phyloP scores from a whole-genome alignment of 2,888 invertebrate species.

The Sinotaia quadrata region DNA sequence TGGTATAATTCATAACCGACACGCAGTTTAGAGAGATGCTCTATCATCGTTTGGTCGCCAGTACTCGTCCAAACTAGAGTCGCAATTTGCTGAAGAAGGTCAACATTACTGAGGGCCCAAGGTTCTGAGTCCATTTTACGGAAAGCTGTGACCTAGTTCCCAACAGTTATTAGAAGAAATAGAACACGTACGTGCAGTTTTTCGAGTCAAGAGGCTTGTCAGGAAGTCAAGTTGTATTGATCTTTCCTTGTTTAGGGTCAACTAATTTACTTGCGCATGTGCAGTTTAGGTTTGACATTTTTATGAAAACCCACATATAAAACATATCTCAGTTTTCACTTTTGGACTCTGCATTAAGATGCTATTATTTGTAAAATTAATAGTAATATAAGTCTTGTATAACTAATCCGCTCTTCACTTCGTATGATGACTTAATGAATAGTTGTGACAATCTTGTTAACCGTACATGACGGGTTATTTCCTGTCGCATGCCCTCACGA shows the following conservation, averaged over 20 bases:
- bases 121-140: constrained; percentile 35
- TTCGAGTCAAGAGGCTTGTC: neutral
- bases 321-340: too few relatives aligned
- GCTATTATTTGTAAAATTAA: neutral
- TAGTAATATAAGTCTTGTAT: neutral
- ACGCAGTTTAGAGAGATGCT: constrained; percentile 46
- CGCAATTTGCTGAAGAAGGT: constrained; percentile 51
- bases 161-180: neutral
- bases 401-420: neutral
- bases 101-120: constrained; percentile 43
- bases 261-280: constrained; percentile 21
- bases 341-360: too few relatives aligned
- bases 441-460: neutral
- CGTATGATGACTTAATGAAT: neutral
- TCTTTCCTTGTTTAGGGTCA: constrained; percentile 19
- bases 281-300: neutral
- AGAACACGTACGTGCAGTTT: neutral
- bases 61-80: constrained; percentile 49
- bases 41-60: constrained; percentile 43
- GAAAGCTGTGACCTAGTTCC: neutral
- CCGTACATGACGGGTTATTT: constrained; percentile 17
- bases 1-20: constrained; percentile 47
- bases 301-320: too few relatives aligned
- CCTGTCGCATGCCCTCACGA: constrained; percentile 23
- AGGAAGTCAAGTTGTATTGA: constrained; percentile 10